Evolutionary conservation across 1,140 invertebrate species (phyloP), one percentile per base, ranked within the genome.

Genomic region (Lepidurus couesii): DNA sequence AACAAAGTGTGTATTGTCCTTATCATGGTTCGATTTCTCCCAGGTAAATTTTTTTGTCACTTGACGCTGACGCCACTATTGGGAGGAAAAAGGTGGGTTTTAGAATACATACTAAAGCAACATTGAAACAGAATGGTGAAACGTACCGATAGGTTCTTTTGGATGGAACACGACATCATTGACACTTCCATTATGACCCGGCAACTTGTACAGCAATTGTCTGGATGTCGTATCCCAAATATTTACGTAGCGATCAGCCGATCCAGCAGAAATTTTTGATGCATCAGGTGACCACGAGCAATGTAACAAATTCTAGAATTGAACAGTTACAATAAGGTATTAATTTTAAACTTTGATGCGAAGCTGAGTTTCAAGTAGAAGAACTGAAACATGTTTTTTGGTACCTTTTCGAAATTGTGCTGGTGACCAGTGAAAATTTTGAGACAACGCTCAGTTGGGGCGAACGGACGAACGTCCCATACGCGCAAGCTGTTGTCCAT

Each of bases 131-230:
- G 75, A 81, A 83, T 26, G 73, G 26, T 75, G 26, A 26, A 44
- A 82, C 87, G 87, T 87, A 93, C 92, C 84, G 77, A 99, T 94
- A 8, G 97, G 95, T 86, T 99, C 97, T 74, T 90, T 91, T 0
- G 94, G 95, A 88, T 99, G 98, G 83, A 99, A 98, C 85, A 96
- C 93, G 1, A 97, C 91, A 84, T 96, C 96, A 84, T 98, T 99
- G 4, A 99, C 95, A 80, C 95, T 95, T 26, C 98, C 98, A 85
- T 95, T 94, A 85, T 99, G 98, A 0, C 98, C 98, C 1, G 98
- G 98, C 77, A 99, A 87, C 87, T 98, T 98, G 85, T 99, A 99
- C 4, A 98, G 85, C 82, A 99, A 94, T 77, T 94, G 89, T 73
- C 96, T 86, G 7, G 92, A 91, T 3, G 93, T 95, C 3, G 95